phyloP scores from a whole-genome alignment of 2,797 vertebrate species.

The Neosalanx taihuensis region DNA sequence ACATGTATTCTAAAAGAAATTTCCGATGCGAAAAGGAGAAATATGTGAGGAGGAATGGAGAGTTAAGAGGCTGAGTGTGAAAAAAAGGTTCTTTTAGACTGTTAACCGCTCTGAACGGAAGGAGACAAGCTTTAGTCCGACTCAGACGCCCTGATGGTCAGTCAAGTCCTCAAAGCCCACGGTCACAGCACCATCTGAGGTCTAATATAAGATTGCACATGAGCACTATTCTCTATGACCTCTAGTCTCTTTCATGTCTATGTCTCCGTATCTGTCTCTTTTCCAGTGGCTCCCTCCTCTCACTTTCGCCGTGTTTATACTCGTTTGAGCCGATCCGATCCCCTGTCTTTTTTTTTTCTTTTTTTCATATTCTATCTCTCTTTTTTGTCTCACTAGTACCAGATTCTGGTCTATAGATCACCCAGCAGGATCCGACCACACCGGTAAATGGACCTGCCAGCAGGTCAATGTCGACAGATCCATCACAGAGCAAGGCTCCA shows the following conservation, averaged over 20 bases:
- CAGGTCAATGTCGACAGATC: conserved; percentile 49
- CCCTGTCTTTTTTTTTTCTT: too few relatives aligned
- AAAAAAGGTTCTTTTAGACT: neutral
- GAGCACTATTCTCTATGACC: conserved; percentile 52
- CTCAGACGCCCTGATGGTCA: neutral
- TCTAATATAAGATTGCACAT: conserved; percentile 29
- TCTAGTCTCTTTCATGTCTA: conserved; percentile 24
- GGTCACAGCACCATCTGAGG: neutral
- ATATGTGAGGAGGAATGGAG: neutral
- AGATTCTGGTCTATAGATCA: conserved; percentile 48
- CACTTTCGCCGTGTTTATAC: too few relatives aligned
- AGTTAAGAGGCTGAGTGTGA: neutral
- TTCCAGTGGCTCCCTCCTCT: neutral
- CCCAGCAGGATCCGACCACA: conserved; percentile 20
- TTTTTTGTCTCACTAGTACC: neutral
- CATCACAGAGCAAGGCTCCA: conserved; percentile 39
- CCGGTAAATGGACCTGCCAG: conserved; percentile 25
- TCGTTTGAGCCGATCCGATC: too few relatives aligned
- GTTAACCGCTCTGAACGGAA: neutral
- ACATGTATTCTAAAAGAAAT: too few relatives aligned
- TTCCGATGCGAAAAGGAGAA: neutral
- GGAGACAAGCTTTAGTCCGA: neutral
- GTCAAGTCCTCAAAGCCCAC: neutral
- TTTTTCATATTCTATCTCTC: too few relatives aligned
- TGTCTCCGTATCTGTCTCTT: conserved; percentile 19